Base-by-base conservation (phyloP, 2,888 invertebrate species). In the Neelides folsomi region DNA sequence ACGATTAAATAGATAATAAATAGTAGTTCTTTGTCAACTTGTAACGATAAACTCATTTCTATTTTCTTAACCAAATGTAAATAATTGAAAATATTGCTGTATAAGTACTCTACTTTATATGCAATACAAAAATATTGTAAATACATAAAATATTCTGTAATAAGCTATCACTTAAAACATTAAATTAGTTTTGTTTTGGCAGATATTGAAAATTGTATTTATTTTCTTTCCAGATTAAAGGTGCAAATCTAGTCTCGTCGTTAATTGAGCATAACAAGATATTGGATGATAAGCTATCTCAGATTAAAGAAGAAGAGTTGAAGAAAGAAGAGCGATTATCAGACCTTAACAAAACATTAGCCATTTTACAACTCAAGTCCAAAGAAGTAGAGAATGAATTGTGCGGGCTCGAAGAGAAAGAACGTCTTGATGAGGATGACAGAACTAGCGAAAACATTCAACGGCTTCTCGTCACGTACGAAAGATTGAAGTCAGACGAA, bases 401-500 rank as follows among this genome's bases (percentile, higher is more conserved):
- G 3, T 27, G 38, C 0, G 35, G 43, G 9, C 42, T 58, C n/a
- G 53, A 54, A 34, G 53, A 54, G 1, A 46, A 56, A 36, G 20
- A 16, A 5, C 42, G 47, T 34, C 15, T 39, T 9, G 47, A 40
- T 12, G 52, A 50, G 38, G 49, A 54, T 37, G 44, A 39, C 36
- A 50, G 52, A 20, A 52, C 49, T 35, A 47, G 36, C 8, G 19
- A 53, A 42, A 52, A 60, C 39, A 56, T 60, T 35, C 55, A 60
- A 27, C 47, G 48, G 20, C 47, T 57, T 20, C 47, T 62, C 34
- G 41, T 47, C 1, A 56, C 52, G 9, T 63, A 83, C 67, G 85
- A 87, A 65, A 77, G 76, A 59, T 69, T 86, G 13, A 83, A 81
- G 67, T 76, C 77, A 57, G 79, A 83, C 67, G 86, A 86, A 67